Percentiles rank a stretch among this genome's conserved stretches.
These are phyloP conservation scores for Danio albolineatus DNA, from an alignment of 2,797 vertebrate genomes.

Conservation along the genomic window DNA sequence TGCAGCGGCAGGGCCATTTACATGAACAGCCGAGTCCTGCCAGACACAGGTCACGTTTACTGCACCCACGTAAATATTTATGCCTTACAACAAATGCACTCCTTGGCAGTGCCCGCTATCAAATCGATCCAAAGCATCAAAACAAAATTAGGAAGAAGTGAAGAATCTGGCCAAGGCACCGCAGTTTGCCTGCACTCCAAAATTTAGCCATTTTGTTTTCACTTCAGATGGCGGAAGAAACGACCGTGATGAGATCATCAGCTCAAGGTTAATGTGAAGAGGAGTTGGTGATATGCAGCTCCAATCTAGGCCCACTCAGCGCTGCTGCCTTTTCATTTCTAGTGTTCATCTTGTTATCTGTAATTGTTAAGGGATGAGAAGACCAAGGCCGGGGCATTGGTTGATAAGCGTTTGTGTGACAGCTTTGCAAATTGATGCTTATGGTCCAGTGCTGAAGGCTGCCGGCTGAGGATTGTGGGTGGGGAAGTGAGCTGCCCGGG, in stretches of 20 bases:
- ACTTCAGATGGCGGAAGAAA: background rate
- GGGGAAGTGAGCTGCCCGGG: constrained; percentile 45
- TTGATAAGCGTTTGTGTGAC: constrained; percentile 66
- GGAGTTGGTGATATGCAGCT: constrained; percentile 62
- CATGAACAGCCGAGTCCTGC: constrained; percentile 70
- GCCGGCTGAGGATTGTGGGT: constrained; percentile 34
- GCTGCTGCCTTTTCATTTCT: constrained; percentile 76
- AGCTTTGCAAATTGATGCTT: constrained; percentile 66
- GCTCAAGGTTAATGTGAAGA: constrained; percentile 72
- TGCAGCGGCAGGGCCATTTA: constrained; percentile 67
- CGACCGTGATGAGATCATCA: constrained; percentile 50
- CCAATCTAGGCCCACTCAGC: constrained; percentile 53
- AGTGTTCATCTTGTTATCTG: constrained; percentile 78
- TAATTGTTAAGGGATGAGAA: constrained; percentile 73
- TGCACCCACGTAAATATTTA: constrained; percentile 66
- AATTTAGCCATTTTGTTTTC: constrained; percentile 12
- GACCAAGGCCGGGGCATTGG: constrained; percentile 54
- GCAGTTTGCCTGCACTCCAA: background rate
- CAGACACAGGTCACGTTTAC: constrained; percentile 74
- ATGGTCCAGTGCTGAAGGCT: constrained; percentile 48
- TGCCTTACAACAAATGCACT: constrained; percentile 35
- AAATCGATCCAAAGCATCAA: constrained; percentile 10
- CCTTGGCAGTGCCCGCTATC: background rate
- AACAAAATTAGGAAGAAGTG: constrained; percentile 32
- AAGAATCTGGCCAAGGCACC: background rate